These are phyloP conservation scores for Samia ricini DNA, from an alignment of 1,140 invertebrate genomes.

Conservation along the genomic window DNA sequence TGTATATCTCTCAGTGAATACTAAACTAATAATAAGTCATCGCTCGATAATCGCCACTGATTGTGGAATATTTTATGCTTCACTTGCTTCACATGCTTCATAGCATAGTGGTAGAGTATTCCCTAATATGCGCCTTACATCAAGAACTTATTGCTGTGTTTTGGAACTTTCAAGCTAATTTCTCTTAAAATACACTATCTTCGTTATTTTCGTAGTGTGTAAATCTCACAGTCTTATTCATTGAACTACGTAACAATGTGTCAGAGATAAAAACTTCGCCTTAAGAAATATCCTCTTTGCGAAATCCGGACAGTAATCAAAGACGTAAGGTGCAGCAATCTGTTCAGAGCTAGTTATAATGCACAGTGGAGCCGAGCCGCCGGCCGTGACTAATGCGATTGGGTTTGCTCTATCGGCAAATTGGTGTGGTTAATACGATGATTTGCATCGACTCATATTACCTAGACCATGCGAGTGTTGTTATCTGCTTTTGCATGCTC, in stretches of 20 bases:
- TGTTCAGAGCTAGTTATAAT: constrained; percentile 23
- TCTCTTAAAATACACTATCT: too few species aligned
- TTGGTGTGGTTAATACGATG: constrained; percentile 7
- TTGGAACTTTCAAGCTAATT: too few species aligned
- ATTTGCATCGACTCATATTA: constrained; percentile 4
- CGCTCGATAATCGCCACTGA: neutral
- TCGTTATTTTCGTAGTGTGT: too few species aligned
- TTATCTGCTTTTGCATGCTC: neutral
- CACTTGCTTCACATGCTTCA: neutral
- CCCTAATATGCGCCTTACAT: too few species aligned
- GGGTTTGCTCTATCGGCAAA: constrained; percentile 4
- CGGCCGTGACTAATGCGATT: constrained; percentile 24
- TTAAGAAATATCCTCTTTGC: constrained; percentile 4
- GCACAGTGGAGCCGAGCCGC: constrained; percentile 21
- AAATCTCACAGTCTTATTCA: neutral
- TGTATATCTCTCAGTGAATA: neutral
- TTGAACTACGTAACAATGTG: neutral
- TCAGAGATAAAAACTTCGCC: constrained; percentile 9
- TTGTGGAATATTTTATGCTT: neutral
- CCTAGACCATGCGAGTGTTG: neutral
- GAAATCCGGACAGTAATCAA: constrained; percentile 29
- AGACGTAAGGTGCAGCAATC: constrained; percentile 11
- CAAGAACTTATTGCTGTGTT: too few species aligned
- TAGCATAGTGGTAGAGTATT: neutral
- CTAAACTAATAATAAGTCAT: neutral